Conservation (phyloP, 2,113 vertebrate species). For the Crocuta crocuta region DNA sequence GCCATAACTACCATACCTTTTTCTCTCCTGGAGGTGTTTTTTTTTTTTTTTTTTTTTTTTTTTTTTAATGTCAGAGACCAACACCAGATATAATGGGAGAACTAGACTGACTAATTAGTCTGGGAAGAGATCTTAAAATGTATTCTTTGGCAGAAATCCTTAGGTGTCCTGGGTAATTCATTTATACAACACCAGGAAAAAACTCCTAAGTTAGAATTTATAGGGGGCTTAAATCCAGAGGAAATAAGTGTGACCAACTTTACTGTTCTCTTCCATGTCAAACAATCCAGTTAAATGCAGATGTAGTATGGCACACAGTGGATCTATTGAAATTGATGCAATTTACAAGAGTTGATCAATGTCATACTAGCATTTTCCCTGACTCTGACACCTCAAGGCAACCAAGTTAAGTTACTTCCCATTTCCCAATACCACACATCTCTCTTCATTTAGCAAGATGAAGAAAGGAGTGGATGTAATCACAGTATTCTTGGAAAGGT, state of each 20-base stretch:
- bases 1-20: background rate
- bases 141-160: background rate
- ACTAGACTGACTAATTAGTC: background rate
- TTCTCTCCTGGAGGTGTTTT: background rate
- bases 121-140: background rate
- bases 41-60: background rate
- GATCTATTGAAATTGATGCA: background rate
- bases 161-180: background rate
- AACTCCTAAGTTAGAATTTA: background rate
- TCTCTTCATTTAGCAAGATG: background rate
- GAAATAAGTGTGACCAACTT: background rate
- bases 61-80: slow-evolving; percentile 17
- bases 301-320: background rate
- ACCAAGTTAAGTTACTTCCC: background rate
- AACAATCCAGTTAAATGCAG: background rate
- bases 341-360: background rate
- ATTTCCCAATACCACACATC: background rate
- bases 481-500: background rate
- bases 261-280: background rate
- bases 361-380: background rate
- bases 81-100: background rate
- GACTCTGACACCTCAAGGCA: background rate
- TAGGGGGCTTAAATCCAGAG: background rate
- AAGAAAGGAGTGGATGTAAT: background rate
- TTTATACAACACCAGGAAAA: background rate